Percentiles rank a stretch among this genome's conserved stretches.
These are phyloP conservation scores for Bufo gargarizans DNA, from an alignment of 2,113 vertebrate species.

Conservation along the genomic window DNA sequence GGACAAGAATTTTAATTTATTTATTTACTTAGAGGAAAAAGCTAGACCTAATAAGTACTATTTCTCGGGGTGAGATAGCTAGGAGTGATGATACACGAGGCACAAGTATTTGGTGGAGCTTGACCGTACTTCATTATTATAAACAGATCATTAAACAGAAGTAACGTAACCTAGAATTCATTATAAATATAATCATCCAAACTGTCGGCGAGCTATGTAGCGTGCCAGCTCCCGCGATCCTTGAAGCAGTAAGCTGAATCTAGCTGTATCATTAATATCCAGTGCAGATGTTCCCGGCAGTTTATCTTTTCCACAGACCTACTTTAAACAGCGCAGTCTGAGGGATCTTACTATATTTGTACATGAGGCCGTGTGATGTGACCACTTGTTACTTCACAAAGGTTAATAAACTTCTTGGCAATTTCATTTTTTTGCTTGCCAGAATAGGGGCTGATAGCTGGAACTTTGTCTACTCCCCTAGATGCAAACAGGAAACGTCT, in stretches of 20 bases:
- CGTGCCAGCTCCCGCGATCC: conserved; percentile 9
- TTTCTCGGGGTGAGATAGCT: too few species aligned
- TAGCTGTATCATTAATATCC: conserved; percentile 23
- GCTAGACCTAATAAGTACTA: too few species aligned
- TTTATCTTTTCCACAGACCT: conserved; percentile 49
- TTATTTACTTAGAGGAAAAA: too few species aligned
- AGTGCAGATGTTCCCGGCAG: conserved; percentile 28
- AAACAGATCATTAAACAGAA: background rate
- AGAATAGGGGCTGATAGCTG: conserved; percentile 14
- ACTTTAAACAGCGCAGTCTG: conserved; percentile 38
- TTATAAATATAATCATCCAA: background rate
- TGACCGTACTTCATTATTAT: background rate
- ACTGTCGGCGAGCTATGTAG: background rate
- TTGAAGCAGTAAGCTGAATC: background rate
- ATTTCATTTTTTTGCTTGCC: background rate
- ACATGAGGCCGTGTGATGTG: conserved; percentile 7
- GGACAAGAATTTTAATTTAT: too few species aligned
- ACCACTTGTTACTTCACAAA: conserved; percentile 29
- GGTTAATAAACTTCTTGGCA: conserved; percentile 31
- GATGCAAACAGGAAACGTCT: conserved; percentile 43
- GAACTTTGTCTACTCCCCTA: background rate
- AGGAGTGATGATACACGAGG: background rate
- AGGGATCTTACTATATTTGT: conserved; percentile 45
- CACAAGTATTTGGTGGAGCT: background rate
- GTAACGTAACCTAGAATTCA: background rate